These are phyloP conservation scores for Poeciliopsis gracilis DNA, from an alignment of 2,797 vertebrate species.

Conservation along the genomic window DNA sequence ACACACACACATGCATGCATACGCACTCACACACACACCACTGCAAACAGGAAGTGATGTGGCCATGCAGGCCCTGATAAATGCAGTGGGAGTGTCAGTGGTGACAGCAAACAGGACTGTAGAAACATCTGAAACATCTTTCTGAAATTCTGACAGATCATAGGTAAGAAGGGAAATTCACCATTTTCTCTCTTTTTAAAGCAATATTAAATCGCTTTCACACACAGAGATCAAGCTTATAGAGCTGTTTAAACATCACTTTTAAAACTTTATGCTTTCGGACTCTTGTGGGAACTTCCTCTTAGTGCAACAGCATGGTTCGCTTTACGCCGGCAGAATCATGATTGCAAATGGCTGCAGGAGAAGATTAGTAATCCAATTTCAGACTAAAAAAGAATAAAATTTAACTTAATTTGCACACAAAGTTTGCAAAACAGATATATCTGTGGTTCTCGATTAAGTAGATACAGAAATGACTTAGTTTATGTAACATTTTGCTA, in stretches of 20 bases:
- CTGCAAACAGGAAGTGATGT: slow-evolving; percentile 73
- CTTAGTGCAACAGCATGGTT: background rate
- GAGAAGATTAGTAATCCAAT: too few relatives aligned
- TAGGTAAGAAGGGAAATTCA: slow-evolving; percentile 53
- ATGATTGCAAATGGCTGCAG: background rate
- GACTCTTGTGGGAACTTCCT: slow-evolving; percentile 6
- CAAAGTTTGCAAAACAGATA: background rate
- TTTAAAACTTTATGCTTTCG: background rate
- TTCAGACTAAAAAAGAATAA: background rate
- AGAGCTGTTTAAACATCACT: background rate
- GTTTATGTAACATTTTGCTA: background rate
- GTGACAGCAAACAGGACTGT: slow-evolving; percentile 46
- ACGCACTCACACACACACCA: slow-evolving; percentile 1
- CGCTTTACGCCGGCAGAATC: background rate
- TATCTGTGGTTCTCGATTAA: background rate
- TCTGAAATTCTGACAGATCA: slow-evolving; percentile 1
- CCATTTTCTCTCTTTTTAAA: background rate
- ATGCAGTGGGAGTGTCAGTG: slow-evolving; percentile 39
- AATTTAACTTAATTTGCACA: background rate
- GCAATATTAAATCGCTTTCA: background rate
- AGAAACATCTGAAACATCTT: slow-evolving; percentile 24
- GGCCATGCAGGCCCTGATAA: slow-evolving; percentile 56
- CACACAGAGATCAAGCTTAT: too few relatives aligned
- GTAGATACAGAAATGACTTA: background rate
- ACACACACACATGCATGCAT: background rate